phyloP scores from a whole-genome alignment of 2,797 vertebrate genomes.

The Craterocephalus amniculus region DNA sequence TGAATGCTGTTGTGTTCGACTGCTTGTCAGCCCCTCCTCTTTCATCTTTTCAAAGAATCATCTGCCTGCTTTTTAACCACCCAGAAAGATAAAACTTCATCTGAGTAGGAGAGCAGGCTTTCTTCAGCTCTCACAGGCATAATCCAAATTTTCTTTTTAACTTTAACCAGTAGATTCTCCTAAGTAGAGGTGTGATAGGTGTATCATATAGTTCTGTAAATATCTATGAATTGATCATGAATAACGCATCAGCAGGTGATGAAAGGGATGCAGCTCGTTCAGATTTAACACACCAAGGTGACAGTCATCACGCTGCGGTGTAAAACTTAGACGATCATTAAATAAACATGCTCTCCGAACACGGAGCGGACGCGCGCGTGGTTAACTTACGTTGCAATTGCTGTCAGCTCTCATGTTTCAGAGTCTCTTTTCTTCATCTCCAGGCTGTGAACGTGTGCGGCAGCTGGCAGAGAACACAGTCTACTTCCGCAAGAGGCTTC shows the following conservation, averaged over 20 bases:
- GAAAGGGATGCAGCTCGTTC: not conserved
- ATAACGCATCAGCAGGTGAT: not conserved
- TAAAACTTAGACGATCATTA: not conserved
- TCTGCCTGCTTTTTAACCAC: not conserved
- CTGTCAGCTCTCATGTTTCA: constrained; percentile 2
- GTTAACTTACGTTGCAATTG: not conserved
- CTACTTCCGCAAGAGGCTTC: constrained; percentile 91
- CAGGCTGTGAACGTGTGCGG: constrained; percentile 64
- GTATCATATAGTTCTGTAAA: not conserved
- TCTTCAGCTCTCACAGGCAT: not conserved
- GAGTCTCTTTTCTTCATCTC: not conserved
- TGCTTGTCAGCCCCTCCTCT: constrained; percentile 28
- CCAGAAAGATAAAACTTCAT: constrained; percentile 6
- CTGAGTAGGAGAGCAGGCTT: not conserved
- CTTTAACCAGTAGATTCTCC: not conserved
- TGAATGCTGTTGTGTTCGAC: constrained; percentile 23
- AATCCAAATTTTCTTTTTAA: not conserved
- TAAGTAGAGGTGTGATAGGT: not conserved
- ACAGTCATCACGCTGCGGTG: not conserved
- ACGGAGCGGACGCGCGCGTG: not conserved
- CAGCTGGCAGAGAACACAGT: constrained; percentile 91
- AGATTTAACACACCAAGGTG: not conserved
- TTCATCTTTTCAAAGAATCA: constrained; percentile 23
- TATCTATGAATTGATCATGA: not conserved
- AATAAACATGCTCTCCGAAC: not conserved